phyloP scores from a whole-genome alignment of 2,113 vertebrate genomes.

The Fregetta grallaria region DNA sequence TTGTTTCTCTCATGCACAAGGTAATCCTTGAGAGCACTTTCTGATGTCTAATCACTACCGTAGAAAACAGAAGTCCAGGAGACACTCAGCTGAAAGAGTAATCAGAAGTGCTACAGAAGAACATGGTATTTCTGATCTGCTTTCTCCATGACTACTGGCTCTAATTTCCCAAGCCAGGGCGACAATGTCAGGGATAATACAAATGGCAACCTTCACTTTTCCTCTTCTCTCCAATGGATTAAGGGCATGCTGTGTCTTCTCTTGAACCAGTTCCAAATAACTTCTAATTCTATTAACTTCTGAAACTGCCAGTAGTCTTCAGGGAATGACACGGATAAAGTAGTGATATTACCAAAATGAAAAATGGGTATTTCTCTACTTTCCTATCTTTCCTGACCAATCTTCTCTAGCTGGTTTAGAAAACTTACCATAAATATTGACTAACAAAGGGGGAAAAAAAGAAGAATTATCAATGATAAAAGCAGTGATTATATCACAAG shows the following conservation, averaged over 20 bases:
- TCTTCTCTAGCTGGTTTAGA: not conserved
- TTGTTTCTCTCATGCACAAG: not conserved
- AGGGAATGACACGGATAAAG: slow-evolving; percentile 7
- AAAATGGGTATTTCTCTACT: not conserved
- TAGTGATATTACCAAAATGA: not conserved
- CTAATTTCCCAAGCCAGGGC: not conserved
- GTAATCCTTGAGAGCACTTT: not conserved
- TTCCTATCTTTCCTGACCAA: not conserved
- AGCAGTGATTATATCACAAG: not conserved
- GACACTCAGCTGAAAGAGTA: not conserved
- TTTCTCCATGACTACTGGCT: not conserved
- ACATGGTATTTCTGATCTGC: not conserved
- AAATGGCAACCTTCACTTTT: slow-evolving; percentile 2
- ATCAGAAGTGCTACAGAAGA: not conserved
- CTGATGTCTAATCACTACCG: not conserved
- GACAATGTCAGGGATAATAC: not conserved
- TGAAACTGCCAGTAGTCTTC: not conserved
- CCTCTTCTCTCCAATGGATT: not conserved
- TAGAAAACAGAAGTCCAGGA: not conserved
- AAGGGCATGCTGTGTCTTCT: not conserved
- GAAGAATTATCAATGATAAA: not conserved
- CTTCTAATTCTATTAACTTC: slow-evolving; percentile 25
- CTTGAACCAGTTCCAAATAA: slow-evolving; percentile 10
- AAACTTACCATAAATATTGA: not conserved
- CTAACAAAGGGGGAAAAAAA: not conserved